A percentile compares a stretch with the other conserved stretches of the same genome.
Conservation (phyloP, 2,888 invertebrate species). For the Sicus ferrugineus region DNA sequence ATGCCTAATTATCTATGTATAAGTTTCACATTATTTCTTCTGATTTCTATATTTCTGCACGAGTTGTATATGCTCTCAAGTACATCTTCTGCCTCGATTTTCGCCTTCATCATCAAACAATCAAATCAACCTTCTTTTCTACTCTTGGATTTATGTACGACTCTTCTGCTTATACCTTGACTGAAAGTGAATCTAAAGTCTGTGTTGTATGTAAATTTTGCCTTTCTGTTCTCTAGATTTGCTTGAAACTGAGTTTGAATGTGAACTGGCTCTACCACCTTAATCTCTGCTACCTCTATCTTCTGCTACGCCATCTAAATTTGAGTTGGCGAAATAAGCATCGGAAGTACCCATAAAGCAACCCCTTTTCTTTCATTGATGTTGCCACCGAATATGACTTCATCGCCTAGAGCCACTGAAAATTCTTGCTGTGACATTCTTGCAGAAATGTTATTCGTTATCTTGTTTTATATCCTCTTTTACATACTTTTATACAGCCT, state of each 20-base stretch:
- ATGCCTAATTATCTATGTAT: slow-evolving; percentile 23
- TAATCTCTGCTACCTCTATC: no score
- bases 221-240: slow-evolving; percentile 54
- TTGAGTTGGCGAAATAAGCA: no score
- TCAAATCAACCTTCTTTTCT: slow-evolving; percentile 23
- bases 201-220: slow-evolving; percentile 40
- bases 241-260: slow-evolving; percentile 53
- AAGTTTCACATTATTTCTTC: slow-evolving; percentile 10
- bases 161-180: slow-evolving; percentile 17
- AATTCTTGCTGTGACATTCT: no score
- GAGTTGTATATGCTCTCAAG: no score
- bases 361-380: no score
- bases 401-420: no score
- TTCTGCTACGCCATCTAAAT: no score
- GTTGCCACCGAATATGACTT: no score
- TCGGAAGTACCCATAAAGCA: no score
- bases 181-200: slow-evolving; percentile 25
- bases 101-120: slow-evolving; percentile 26
- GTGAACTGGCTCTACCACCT: slow-evolving; percentile 54
- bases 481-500: no score
- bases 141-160: slow-evolving; percentile 13
- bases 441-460: no score
- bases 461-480: no score
- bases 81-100: slow-evolving; percentile 18
- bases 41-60: background rate